Conservation (phyloP, 2,797 vertebrate genomes). For the Taeniopygia guttata region DNA sequence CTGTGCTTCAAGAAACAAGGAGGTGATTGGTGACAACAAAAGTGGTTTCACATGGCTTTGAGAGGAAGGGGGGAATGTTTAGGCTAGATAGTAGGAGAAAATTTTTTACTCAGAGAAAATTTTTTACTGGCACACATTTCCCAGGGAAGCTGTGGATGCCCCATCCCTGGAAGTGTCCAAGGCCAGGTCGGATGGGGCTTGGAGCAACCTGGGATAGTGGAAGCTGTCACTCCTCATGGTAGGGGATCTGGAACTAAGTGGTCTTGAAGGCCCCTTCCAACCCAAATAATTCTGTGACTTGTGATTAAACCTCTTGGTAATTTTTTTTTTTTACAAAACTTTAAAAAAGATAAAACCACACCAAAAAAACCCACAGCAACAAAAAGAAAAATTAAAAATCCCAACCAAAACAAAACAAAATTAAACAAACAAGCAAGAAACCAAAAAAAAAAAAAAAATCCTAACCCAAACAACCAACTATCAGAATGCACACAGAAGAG, state of each 20-base stretch:
- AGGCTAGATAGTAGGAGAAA: too few species aligned
- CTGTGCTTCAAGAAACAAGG: neutral
- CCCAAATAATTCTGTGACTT: neutral
- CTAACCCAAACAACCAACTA: neutral
- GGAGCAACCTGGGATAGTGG: neutral
- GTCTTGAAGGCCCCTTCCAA: neutral
- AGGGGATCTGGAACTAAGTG: accelerated
- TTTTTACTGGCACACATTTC: accelerated
- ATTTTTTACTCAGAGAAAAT: neutral
- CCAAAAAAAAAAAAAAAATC: neutral
- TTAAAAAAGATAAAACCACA: neutral
- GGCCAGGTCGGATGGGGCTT: accelerated
- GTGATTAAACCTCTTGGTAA: neutral
- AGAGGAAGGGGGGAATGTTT: neutral
- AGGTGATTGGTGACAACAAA: neutral
- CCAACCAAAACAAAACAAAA: too few species aligned
- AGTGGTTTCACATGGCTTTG: neutral
- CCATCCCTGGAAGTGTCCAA: neutral
- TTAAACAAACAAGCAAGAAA: neutral
- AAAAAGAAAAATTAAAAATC: too few species aligned
- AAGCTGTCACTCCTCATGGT: accelerated
- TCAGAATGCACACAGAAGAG: neutral
- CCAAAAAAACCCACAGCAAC: neutral
- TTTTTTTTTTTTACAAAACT: too few species aligned
- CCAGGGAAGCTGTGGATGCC: neutral